Base-by-base conservation (phyloP, 1,140 invertebrate species). In the Cydia splendana region DNA sequence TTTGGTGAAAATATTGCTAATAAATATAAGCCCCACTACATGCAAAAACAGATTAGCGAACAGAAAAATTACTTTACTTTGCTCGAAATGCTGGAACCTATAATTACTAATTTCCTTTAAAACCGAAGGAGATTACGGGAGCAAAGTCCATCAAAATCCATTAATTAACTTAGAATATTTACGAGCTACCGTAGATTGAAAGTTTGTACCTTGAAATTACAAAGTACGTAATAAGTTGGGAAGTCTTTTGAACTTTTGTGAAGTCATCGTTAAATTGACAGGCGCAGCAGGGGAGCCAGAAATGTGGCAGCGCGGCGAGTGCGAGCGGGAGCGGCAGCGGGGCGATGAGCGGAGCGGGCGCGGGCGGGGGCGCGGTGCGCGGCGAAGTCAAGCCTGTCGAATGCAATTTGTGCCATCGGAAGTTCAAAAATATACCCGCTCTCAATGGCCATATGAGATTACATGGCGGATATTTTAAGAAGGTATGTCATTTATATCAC, bases 381-480 rank as follows among this genome's bases (percentile, higher is more conserved):
- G 91, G 79, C 13, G 91, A 91, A n/a, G 81, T 84, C 42, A 97
- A 97, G 88, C 97, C 97, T 30, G 98, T 98, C 28, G 97, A 98
- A 90, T 99, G 98, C 91, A 98, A 97, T 93, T 95, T 99, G 53
- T 99, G 98, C 90, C 97, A 98, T 91, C 95, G 98, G 73, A 97
- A 98, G 91, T 99, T 99, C 93, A 99, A 99, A 94, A 99, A 99
- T 92, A 97, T 99, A 90, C 98, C 98, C 7, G 98, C 98, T 18
- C 95, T 99, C 42, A 99, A 99, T 94, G 98, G 98, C 15, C 98
- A 99, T 88, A 99, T 99, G 98, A 94, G 98, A 83, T 94, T 99
- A 28, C 98, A 99, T 93, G 98, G 98, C 15, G 98, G 98, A 75
- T 99, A 99, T 91, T 98, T 98, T 88, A 99, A 99, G 93, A 99